Base-by-base conservation (phyloP, 1,140 invertebrate species). In the Orchesella cincta region DNA sequence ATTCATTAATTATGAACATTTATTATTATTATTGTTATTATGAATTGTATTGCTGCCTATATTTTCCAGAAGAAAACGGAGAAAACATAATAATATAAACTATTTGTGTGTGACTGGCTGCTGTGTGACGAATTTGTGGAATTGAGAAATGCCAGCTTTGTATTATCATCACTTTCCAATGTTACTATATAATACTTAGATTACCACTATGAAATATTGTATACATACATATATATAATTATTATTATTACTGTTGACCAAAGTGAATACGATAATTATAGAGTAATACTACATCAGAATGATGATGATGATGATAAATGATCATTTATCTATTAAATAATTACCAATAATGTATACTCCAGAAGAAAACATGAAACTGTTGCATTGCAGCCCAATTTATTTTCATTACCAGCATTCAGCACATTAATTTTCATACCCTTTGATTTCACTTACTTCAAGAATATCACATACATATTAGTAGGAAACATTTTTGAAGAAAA, bases 191-290 rank as follows among this genome's bases (percentile, higher is more conserved):
- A 46, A 46, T 46, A 46, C 5, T 46, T 46, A 46, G 5, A 8
- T 5, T 46, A 46, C 39, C 39, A 46, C 39, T 46, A 46, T 8
- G 39, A 46, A 46, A 12, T 73, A 36, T 26, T 46, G 33, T 73
- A 73, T 73, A 73, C 18, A 39, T 39, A 73, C 35, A 73, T 39
- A 36, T 73, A 73, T 14, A 73, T 51, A 46, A 73, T 51, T 39
- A 73, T 51, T 73, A 73, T 29, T 39, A 73, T 51, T 73, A 73
- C 71, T 46, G 71, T 73, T 73, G 39, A 73, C 71, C 39, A 73
- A 73, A 73, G 71, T 73, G 39, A 73, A 51, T 28, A 51, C 71
- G 36, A 29, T 73, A 51, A 35, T 73, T 67, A 31, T 67, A 67
- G 62, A 31, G 62, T 67, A 67, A 31, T 67, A 67, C 62, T 67